Conservation (phyloP, 2,113 vertebrate species). For the Eudorcas thomsonii region DNA sequence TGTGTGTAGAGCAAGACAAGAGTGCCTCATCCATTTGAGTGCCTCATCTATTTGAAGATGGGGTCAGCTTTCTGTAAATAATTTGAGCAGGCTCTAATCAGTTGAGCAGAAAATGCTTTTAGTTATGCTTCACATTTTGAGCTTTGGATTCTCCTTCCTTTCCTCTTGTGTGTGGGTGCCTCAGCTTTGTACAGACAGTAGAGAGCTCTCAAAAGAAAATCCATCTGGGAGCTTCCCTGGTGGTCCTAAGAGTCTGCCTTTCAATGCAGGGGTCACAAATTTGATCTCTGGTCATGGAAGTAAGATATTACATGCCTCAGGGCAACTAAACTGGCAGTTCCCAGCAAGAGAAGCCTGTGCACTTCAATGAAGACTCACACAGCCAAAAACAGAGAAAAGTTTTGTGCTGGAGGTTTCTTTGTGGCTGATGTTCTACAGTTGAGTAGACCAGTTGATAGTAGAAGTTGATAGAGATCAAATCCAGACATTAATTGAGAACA, state of each 20-base stretch:
- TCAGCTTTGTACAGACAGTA: not conserved
- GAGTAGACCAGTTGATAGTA: not conserved
- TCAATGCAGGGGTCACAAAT: not conserved
- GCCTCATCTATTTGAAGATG: not conserved
- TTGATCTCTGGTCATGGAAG: not conserved
- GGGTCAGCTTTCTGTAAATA: not conserved
- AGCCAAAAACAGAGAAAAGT: too few relatives aligned
- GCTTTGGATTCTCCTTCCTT: not conserved
- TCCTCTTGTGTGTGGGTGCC: not conserved
- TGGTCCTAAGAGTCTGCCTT: not conserved
- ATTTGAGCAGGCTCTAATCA: not conserved
- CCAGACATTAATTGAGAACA: not conserved
- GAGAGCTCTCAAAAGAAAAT: not conserved
- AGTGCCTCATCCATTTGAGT: not conserved
- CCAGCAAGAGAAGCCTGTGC: accelerated
- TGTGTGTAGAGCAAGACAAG: accelerated
- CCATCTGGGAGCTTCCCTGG: not conserved
- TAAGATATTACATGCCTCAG: not conserved
- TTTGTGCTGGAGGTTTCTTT: not conserved
- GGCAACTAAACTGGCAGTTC: not conserved
- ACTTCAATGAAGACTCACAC: not conserved
- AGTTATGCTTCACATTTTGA: not conserved
- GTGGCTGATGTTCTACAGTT: accelerated
- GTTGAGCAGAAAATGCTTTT: not conserved
- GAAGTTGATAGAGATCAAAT: not conserved